These are phyloP conservation scores for Oegoconia quadripuncta DNA, from an alignment of 2,888 invertebrate genomes.

Conservation along the genomic window DNA sequence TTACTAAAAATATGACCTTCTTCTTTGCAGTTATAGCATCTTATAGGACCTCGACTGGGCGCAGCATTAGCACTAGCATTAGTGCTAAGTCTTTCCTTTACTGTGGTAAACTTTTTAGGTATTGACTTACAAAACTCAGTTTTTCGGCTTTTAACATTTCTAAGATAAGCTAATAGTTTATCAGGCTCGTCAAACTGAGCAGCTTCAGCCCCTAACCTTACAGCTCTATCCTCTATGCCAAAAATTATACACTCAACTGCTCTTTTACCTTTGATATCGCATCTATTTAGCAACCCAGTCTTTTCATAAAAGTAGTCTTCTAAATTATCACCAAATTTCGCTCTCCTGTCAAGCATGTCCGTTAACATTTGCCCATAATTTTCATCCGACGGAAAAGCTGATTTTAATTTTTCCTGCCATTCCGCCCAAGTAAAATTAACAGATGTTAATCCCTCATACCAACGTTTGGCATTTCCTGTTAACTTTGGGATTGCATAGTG, in stretches of 20 bases:
- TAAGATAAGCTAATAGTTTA: background rate
- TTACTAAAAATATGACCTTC: slow-evolving; percentile 1
- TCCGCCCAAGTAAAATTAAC: slow-evolving; percentile 12
- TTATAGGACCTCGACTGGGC: too few species aligned
- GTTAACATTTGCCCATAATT: slow-evolving; percentile 14
- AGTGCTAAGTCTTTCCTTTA: too few species aligned
- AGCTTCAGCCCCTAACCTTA: slow-evolving; percentile 6
- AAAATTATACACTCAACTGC: slow-evolving; percentile 8
- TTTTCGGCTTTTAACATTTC: background rate
- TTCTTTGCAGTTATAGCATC: slow-evolving; percentile 3
- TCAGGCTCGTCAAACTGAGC: background rate
- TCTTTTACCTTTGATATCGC: background rate
- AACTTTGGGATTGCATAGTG: slow-evolving; percentile 8
- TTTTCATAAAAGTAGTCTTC: slow-evolving; percentile 4
- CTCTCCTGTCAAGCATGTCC: slow-evolving; percentile 12
- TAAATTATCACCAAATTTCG: slow-evolving; percentile 8
- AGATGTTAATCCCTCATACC: slow-evolving; percentile 5
- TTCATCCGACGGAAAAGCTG: slow-evolving; percentile 14
- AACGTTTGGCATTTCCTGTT: slow-evolving; percentile 4
- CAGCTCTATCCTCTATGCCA: slow-evolving; percentile 8
- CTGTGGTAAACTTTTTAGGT: too few species aligned
- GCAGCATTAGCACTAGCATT: too few species aligned
- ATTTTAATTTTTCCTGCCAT: slow-evolving; percentile 11
- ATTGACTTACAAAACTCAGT: too few species aligned
- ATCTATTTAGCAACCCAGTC: background rate